These are phyloP conservation scores for Saimiri boliviensis DNA, from an alignment of 2,113 vertebrate genomes.

Conservation along the genomic window DNA sequence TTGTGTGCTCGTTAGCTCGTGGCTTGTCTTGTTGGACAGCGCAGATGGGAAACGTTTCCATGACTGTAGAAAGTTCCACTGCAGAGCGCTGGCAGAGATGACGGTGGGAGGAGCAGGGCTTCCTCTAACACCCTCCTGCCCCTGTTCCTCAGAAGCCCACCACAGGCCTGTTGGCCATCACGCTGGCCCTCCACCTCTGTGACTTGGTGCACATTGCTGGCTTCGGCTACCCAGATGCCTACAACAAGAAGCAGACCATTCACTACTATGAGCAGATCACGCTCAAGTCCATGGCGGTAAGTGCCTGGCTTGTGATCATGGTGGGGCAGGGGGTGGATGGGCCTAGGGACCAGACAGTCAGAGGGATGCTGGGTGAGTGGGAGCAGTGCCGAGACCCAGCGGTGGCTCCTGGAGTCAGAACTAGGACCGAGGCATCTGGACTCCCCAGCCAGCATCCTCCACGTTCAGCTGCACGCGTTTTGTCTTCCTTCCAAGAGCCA, in stretches of 20 bases:
- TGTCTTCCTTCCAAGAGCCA: neutral
- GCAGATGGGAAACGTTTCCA: neutral
- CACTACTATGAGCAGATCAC: constrained; percentile 94
- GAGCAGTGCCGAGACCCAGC: neutral
- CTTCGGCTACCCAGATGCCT: constrained; percentile 91
- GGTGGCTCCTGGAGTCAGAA: neutral
- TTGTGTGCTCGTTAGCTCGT: accelerated
- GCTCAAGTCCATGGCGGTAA: constrained; percentile 93
- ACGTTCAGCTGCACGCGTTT: neutral
- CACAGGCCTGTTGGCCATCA: constrained; percentile 93
- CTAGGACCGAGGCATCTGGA: neutral
- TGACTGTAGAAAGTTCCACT: neutral
- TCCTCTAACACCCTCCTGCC: neutral
- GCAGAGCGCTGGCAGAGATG: neutral
- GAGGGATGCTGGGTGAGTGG: neutral
- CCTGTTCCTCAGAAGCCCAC: constrained; percentile 86
- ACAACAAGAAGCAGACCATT: constrained; percentile 88
- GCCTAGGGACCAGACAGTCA: neutral
- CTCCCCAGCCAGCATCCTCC: neutral
- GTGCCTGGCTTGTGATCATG: neutral
- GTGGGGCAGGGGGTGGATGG: neutral
- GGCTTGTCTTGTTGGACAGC: accelerated
- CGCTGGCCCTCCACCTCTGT: constrained; percentile 94
- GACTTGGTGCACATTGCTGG: constrained; percentile 94
- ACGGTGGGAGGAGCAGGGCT: neutral